These are phyloP conservation scores for Octomys mimax DNA, from an alignment of 2,797 vertebrate species.

Conservation along the genomic window DNA sequence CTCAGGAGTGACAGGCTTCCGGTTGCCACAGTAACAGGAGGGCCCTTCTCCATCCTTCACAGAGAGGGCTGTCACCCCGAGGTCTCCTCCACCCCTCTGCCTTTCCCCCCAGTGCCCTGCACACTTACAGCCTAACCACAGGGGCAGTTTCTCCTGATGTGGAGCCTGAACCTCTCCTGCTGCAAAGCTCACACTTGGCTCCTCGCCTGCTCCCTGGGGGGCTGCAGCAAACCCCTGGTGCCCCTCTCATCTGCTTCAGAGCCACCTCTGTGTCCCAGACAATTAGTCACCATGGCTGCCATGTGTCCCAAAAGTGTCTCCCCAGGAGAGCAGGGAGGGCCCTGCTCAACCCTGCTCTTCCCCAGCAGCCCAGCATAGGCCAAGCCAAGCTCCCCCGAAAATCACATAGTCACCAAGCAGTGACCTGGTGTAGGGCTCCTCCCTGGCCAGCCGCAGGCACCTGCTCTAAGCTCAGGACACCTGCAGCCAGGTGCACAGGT, in stretches of 20 bases:
- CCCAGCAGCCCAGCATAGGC: neutral
- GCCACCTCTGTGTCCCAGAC: neutral
- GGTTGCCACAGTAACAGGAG: conserved; percentile 52
- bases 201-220: neutral
- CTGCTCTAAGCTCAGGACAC: neutral
- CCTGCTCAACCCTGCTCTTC: neutral
- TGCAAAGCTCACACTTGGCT: neutral
- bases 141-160: neutral
- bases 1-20: neutral
- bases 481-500: accelerated
- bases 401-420: neutral
- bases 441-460: accelerated
- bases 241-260: neutral
- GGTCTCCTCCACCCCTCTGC: neutral
- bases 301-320: neutral
- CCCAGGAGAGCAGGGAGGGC: neutral
- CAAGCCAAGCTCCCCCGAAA: neutral
- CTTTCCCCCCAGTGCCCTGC: neutral
- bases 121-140: neutral
- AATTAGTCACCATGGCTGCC: neutral
- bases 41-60: conserved; percentile 14
- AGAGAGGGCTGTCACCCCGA: neutral
- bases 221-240: neutral
- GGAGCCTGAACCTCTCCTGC: neutral
- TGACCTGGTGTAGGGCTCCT: neutral